These are phyloP conservation scores for Rhodophaea formosa DNA, from an alignment of 2,888 invertebrate genomes.

Conservation along the genomic window DNA sequence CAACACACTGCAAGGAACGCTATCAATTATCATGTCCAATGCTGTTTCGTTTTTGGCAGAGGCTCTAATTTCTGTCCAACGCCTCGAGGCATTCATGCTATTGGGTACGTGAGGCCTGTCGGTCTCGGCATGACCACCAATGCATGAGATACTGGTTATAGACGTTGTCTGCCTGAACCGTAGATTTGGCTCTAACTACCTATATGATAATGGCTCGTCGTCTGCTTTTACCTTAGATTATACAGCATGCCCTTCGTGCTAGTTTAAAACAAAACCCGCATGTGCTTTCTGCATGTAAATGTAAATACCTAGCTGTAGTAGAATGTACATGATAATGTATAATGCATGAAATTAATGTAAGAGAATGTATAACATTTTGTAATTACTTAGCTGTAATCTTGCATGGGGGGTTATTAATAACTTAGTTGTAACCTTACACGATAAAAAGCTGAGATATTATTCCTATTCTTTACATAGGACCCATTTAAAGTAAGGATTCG, in stretches of 20 bases:
- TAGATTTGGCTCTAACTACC: conserved; percentile 19
- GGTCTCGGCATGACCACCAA: conserved; percentile 24
- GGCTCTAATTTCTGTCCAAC: conserved; percentile 81
- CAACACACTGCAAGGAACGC: conserved; percentile 82
- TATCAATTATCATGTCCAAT: conserved; percentile 83
- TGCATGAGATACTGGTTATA: conserved; percentile 2
- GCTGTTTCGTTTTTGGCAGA: conserved; percentile 82
- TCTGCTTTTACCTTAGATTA: conserved; percentile 24
- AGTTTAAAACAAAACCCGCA: conserved; percentile 5
- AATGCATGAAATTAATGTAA: conserved; percentile 14
- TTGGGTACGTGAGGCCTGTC: conserved; percentile 64
- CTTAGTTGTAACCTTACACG: background rate
- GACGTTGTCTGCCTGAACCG: background rate
- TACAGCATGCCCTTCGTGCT: conserved; percentile 17
- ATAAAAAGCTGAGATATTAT: background rate
- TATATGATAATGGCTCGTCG: conserved; percentile 45
- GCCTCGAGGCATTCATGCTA: conserved; percentile 82
- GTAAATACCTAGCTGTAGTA: conserved; percentile 4
- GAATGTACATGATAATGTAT: conserved; percentile 13
- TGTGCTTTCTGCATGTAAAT: conserved; percentile 10
- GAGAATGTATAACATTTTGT: conserved; percentile 1
- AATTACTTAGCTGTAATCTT: conserved; percentile 7
- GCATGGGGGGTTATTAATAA: background rate
- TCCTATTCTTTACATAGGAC: too few species aligned
- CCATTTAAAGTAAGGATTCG: background rate